A percentile compares a stretch with the other conserved stretches of the same genome.
These are phyloP conservation scores for Stenurella melanura DNA, from an alignment of 2,888 invertebrate species.

Conservation along the genomic window DNA sequence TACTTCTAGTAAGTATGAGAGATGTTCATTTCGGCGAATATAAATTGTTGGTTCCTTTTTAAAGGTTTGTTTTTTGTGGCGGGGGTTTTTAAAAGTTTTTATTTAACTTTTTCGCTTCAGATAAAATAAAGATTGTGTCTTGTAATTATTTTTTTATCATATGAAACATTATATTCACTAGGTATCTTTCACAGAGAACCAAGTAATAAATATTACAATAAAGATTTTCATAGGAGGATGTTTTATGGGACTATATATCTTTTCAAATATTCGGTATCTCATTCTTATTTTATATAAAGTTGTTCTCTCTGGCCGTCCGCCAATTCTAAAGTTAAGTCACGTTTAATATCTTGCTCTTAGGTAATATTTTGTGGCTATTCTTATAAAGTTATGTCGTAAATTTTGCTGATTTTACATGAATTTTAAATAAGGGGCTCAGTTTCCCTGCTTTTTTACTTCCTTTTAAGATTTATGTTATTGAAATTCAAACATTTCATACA, in stretches of 20 bases:
- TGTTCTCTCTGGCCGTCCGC: conserved; percentile 60
- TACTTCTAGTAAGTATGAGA: no score
- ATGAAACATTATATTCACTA: background rate
- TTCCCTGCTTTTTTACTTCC: conserved; percentile 25
- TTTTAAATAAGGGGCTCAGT: conserved; percentile 57
- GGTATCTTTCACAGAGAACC: background rate
- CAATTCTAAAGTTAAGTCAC: conserved; percentile 65
- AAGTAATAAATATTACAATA: conserved; percentile 65
- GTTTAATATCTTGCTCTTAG: conserved; percentile 66
- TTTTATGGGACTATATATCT: conserved; percentile 67
- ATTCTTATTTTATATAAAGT: conserved; percentile 65
- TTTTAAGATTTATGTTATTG: background rate
- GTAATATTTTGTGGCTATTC: conserved; percentile 68
- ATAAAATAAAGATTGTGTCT: background rate
- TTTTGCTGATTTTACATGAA: conserved; percentile 65
- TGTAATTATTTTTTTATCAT: background rate
- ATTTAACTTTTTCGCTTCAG: no score
- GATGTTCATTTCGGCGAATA: no score
- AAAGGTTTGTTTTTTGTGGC: no score
- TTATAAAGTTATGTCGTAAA: conserved; percentile 67
- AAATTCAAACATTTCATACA: background rate
- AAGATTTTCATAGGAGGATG: conserved; percentile 64
- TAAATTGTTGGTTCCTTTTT: no score
- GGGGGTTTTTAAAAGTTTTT: no score
- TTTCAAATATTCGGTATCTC: conserved; percentile 67